Conservation (phyloP, 2,888 invertebrate genomes). For the Lithophane ornitopus region DNA sequence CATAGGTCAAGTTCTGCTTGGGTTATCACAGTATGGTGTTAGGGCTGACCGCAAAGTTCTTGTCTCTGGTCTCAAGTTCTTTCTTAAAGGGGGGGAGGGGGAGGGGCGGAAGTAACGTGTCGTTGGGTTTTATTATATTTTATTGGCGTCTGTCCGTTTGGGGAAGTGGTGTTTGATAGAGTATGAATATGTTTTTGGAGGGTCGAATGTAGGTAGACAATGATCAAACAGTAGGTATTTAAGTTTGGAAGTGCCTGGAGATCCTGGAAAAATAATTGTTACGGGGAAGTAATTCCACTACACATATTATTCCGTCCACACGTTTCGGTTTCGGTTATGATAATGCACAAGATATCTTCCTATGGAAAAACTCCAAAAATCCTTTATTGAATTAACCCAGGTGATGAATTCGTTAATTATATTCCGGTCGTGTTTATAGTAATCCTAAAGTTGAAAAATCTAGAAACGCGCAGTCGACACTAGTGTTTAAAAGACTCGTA, state of each 20-base stretch:
- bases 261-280: not conserved
- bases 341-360: not conserved
- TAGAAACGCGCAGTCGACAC: too few relatives aligned
- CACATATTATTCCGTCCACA: not conserved
- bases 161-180: conserved; percentile 65
- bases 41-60: conserved; percentile 73
- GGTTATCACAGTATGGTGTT: conserved; percentile 65
- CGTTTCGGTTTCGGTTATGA: not conserved
- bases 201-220: not conserved
- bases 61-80: conserved; percentile 77
- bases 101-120: conserved; percentile 83
- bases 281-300: not conserved
- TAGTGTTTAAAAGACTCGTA: too few relatives aligned
- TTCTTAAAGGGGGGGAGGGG: conserved; percentile 73
- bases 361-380: not conserved
- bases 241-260: not conserved
- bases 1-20: conserved; percentile 69
- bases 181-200: conserved; percentile 11
- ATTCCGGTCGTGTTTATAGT: too few relatives aligned
- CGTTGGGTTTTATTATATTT: conserved; percentile 84
- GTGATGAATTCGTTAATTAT: not conserved
- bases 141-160: conserved; percentile 70
- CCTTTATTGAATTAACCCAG: not conserved
- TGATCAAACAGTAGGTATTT: not conserved
- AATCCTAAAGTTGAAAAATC: too few relatives aligned